Conservation (phyloP, 2,888 invertebrate species). For the Melinaea menophilus region DNA sequence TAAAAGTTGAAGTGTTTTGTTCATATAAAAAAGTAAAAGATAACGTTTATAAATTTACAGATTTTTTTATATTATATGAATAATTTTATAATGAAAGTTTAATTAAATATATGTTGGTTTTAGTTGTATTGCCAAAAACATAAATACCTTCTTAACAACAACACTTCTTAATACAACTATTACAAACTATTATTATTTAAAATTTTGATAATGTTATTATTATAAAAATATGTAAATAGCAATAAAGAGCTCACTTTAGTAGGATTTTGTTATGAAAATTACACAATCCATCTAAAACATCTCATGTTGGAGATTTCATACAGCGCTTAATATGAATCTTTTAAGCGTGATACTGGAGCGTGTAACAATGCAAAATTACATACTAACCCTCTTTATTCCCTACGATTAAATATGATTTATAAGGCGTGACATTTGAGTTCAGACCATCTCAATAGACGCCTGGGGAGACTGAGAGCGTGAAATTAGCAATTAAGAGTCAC, state of each 20-base stretch:
- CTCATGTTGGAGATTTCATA: slow-evolving; percentile 17
- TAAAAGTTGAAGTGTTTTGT: too few species aligned
- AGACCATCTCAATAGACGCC: slow-evolving; percentile 50
- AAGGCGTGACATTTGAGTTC: slow-evolving; percentile 52
- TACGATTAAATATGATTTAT: slow-evolving; percentile 68
- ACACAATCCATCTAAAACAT: slow-evolving; percentile 8
- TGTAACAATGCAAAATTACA: slow-evolving; percentile 36
- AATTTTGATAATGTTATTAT: not conserved
- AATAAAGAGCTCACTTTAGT: not conserved
- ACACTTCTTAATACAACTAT: not conserved
- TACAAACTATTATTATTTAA: too few species aligned
- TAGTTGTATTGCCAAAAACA: too few species aligned
- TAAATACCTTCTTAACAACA: not conserved
- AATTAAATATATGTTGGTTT: too few species aligned
- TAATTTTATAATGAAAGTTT: too few species aligned
- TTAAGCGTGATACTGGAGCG: slow-evolving; percentile 24
- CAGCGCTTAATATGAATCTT: slow-evolving; percentile 25
- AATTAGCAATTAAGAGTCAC: slow-evolving; percentile 73
- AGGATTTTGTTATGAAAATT: slow-evolving; percentile 1
- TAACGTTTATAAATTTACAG: too few species aligned
- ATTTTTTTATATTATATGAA: too few species aligned
- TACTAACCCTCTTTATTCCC: slow-evolving; percentile 43
- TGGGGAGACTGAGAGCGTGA: slow-evolving; percentile 63
- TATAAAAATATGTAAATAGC: slow-evolving; percentile 1
- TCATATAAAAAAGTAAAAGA: too few species aligned